Conservation (phyloP, 2,797 vertebrate genomes). For the Melanotaenia boesemani region DNA sequence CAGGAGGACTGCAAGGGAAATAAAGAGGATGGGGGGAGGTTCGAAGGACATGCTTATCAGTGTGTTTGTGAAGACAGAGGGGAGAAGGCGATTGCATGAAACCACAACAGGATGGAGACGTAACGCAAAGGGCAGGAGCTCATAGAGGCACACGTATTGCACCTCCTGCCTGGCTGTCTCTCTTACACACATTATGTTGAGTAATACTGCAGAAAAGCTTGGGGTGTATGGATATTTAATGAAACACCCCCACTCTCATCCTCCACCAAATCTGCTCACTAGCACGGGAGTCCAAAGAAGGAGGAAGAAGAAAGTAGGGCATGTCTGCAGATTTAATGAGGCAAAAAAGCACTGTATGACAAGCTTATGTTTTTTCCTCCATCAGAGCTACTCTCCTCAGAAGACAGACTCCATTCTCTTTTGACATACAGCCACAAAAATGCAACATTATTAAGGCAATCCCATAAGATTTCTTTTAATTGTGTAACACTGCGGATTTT, state of each 20-base stretch:
- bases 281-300: constrained; percentile 62
- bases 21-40: constrained; percentile 54
- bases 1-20: constrained; percentile 50
- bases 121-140: constrained; percentile 43
- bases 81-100: constrained; percentile 29
- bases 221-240: constrained; percentile 75
- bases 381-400: constrained; percentile 62
- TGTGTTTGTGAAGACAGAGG: constrained; percentile 60
- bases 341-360: constrained; percentile 72
- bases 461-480: constrained; percentile 22
- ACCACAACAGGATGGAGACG: constrained; percentile 67
- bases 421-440: constrained; percentile 39
- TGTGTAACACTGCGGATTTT: constrained; percentile 34
- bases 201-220: constrained; percentile 60
- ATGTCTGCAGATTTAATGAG: constrained; percentile 84
- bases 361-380: constrained; percentile 77
- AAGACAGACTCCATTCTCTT: constrained; percentile 50
- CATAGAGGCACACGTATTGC: constrained; percentile 16
- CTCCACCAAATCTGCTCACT: constrained; percentile 70
- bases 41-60: constrained; percentile 64
- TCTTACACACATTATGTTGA: constrained; percentile 48
- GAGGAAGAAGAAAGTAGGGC: constrained; percentile 75
- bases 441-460: constrained; percentile 28
- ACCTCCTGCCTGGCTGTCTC: constrained; percentile 11
- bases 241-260: constrained; percentile 64